phyloP scores from a whole-genome alignment of 2,888 invertebrate genomes.

The Nesidiocoris tenuis region DNA sequence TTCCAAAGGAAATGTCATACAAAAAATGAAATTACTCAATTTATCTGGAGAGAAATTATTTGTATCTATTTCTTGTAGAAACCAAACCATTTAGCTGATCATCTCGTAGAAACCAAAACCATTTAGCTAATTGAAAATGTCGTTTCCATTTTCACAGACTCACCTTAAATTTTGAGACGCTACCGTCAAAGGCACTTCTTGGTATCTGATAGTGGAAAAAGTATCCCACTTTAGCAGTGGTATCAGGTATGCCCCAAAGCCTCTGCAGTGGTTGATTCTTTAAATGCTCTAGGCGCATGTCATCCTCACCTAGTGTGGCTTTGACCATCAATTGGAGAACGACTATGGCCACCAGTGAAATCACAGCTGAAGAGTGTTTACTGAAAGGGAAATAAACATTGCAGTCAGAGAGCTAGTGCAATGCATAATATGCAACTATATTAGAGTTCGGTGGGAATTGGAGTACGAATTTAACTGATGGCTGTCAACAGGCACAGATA shows the following conservation, averaged over 20 bases:
- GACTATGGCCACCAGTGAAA: neutral
- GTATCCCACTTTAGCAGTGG: conserved; percentile 68
- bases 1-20: no score
- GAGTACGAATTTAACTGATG: no score
- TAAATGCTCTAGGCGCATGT: conserved; percentile 47
- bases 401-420: neutral
- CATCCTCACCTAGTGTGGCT: conserved; percentile 41
- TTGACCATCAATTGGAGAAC: neutral
- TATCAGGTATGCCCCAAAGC: conserved; percentile 62
- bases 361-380: neutral
- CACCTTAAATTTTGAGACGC: conserved; percentile 70
- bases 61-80: no score
- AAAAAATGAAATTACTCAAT: no score
- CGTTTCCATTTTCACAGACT: no score
- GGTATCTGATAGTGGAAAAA: conserved; percentile 72
- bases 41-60: no score
- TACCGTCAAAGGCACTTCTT: conserved; percentile 68
- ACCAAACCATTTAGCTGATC: no score
- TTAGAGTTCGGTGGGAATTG: no score
- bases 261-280: conserved; percentile 52
- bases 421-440: neutral
- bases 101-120: no score
- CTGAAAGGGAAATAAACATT: neutral
- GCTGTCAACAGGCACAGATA: no score
- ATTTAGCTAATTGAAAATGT: no score